Base-by-base conservation (phyloP, 2,888 invertebrate genomes). In the Didymodactylos carnosus region DNA sequence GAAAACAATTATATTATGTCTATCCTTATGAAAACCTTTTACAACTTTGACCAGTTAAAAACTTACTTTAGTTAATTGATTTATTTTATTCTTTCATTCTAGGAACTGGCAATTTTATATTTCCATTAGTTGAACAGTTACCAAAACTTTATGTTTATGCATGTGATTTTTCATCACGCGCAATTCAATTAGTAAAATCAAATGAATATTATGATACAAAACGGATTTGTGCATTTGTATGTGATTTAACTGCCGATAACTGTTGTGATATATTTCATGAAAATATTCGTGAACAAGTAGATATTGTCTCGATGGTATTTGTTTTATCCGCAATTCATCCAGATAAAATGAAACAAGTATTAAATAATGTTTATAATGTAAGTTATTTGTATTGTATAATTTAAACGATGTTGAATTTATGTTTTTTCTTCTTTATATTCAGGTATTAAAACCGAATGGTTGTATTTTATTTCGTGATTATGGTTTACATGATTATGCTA, bases 51-150 rank as follows among this genome's bases (percentile, higher is more conserved):
- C n/a, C 51, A 29, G 70, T 49, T 25, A 46, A 19, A 29, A 19
- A n/a, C 10, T 72, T 76, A 8, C 69, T 91, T 72, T 84, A 91
- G 27, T 94, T 95, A 84, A 87, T 93, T 10, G 94, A 94, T 0
- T 94, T n/a, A n/a, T n/a, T n/a, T n/a, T n/a, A n/a, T n/a, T n/a
- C n/a, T n/a, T n/a, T n/a, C n/a, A n/a, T n/a, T n/a, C 94, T 82
- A 97, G 98, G 5, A 95, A n/a, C 94, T 13, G 98, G 98, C 0
- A 98, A 98, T 84, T 90, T 97, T 82, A 86, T 97, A 70, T 95
- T 90, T 83, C 97, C 97, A 0, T 82, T 98, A 71, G 83, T 94
- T 0, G 88, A 91, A 80, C 91, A 91, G 79, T 88, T 89, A 1
- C 78, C 86, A 86, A 87, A 88, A 77, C 87, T 88, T 78, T 89